Base-by-base conservation (phyloP, 2,113 vertebrate species). In the Labeo catla region DNA sequence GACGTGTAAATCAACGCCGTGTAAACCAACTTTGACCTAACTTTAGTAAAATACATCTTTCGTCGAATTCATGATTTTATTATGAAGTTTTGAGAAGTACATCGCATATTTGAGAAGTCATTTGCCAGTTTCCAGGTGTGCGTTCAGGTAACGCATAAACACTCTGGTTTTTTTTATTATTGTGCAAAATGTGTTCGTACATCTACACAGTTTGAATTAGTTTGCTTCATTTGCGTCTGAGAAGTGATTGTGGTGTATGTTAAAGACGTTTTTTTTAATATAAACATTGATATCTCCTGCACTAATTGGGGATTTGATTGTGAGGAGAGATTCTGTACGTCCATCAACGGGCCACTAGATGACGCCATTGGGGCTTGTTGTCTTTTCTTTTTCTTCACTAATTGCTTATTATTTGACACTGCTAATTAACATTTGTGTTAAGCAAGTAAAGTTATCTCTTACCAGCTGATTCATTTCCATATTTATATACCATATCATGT, bases 341-440 rank as follows among this genome's bases (percentile, higher is more conserved):
- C 16, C 47, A 5, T 49, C 1, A 13, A 34, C 5, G 9, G 19
- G 3, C 80, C 80, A 52, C 23, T 52, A 68, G 80, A 68, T 68
- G 63, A 2, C 63, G 63, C 63, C 19, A 52, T 82, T 70, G 61
- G 23, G 47, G 5, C 15, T 50, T 63, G 21, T 66, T 50, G 23
- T 81, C 11, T 81, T 8, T n/a, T 19, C 3, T n/a, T 76, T 47
- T 34, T 77, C 8, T 82, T 68, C n/a, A 63, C 47, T 79, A 61
- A 13, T 80, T 15, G 19, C 8, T 57, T n/a, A 19, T 79, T 21
- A 80, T 61, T 61, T 45, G 21, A 6, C 0, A 1, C 50, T 79
- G 13, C 36, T 68, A 72, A 72, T 72, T 72, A 43, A 72, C 8
- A 19, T 45, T 21, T 21, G 8, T 21, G 68, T 72, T 0, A 9